Conservation (phyloP, 2,888 invertebrate species). For the Campaea margaritaria region DNA sequence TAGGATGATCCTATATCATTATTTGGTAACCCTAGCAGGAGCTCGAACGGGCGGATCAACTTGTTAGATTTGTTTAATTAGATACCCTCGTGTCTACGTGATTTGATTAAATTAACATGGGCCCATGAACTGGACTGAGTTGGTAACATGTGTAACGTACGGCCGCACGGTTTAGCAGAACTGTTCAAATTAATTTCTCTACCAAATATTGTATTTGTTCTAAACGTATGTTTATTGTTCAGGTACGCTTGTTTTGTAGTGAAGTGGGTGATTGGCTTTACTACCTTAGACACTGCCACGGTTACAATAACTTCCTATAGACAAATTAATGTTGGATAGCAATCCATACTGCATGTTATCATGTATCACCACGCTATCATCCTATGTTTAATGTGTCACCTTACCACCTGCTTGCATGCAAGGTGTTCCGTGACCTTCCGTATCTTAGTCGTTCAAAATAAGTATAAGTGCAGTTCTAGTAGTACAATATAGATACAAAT, state of each 20-base stretch:
- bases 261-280: too few species aligned
- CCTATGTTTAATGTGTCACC: too few species aligned
- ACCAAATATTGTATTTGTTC: conserved; percentile 20
- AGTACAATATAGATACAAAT: too few species aligned
- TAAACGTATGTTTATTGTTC: conserved; percentile 22
- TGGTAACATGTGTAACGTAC: conserved; percentile 36
- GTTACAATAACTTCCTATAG: not conserved
- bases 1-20: conserved; percentile 7
- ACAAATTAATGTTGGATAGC: not conserved
- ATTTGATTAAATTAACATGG: conserved; percentile 46
- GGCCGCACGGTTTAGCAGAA: conserved; percentile 26
- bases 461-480: too few species aligned
- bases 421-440: too few species aligned
- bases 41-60: conserved; percentile 43
- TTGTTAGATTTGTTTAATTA: conserved; percentile 55
- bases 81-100: conserved; percentile 46
- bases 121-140: conserved; percentile 26
- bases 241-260: conserved; percentile 9
- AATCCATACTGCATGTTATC: too few species aligned
- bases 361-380: too few species aligned
- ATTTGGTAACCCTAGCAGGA: conserved; percentile 22
- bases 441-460: too few species aligned
- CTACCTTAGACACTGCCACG: too few species aligned
- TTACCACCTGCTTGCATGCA: too few species aligned
- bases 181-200: conserved; percentile 36